Evolutionary conservation across 2,888 invertebrate genomes (phyloP), one percentile per base, ranked within the genome.

Genomic region (Melipona beecheii): DNA sequence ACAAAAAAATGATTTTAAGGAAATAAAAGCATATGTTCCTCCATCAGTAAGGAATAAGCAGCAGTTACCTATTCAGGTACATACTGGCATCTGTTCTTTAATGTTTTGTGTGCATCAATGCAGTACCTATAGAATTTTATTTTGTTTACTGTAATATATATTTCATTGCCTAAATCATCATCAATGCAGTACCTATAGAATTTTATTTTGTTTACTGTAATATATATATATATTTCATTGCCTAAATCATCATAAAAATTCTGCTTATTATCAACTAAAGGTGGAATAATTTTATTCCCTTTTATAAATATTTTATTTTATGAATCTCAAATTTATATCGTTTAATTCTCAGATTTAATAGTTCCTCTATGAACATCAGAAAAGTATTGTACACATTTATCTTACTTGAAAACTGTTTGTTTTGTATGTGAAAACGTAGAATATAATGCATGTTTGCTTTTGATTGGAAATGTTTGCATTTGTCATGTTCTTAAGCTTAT

Each of bases 61-160:
- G 77, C 89, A 89, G 72, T 86, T 90, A 70, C 75, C 86, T 75
- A 78, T 71, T 75, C 90, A 93, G 93, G 93, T 93, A 93, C 70
- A 89, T 85, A 82, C 71, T 83, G 54, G 64, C 54, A 81, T 86
- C 70, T 69, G 69, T 79, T 68, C 69, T 66, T 85, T 79, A 78
- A 68, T 78, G 72, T 85, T 88, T 75, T 75, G 56, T 84, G 83
- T 89, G 74, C 77, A 80, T 78, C 21, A 56, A 71, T 75, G 54
- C 24, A 60, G 77, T 62, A 64, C 17, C 69, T 81, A 77, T 58
- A 62, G 36, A 69, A 75, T 82, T 85, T 31, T 73, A 60, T 56
- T 78, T 64, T 54, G 21, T 64, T 69, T 24, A 75, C 21, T 72
- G 65, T 66, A 70, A 65, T 71, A n/a, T 87, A 52, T 17, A 75